A percentile compares a stretch with the other conserved stretches of the same genome.
phyloP scores from a whole-genome alignment of 92 coral and sea anemone genomes.

The Metridium senile region DNA sequence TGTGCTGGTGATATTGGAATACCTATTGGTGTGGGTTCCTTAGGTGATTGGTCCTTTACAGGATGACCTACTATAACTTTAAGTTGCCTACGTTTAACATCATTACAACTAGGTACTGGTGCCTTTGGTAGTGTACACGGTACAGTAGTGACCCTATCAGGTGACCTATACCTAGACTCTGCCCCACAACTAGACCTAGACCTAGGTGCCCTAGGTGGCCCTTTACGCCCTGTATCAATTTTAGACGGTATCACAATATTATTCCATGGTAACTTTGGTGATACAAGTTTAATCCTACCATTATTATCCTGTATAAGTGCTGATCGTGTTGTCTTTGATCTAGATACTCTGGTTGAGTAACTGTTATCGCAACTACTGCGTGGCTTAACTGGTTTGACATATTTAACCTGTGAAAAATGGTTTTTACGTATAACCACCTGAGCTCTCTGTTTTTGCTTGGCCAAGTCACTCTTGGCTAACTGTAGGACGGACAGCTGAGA shows the following conservation, averaged over 20 bases:
- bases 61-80: constrained; percentile 46
- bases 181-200: constrained; percentile 47
- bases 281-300: constrained; percentile 75
- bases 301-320: constrained; percentile 59
- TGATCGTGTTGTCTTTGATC: constrained; percentile 53
- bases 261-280: constrained; percentile 91
- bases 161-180: constrained; percentile 23
- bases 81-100: constrained; percentile 16
- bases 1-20: constrained; percentile 29
- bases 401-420: constrained; percentile 67
- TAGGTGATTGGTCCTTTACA: constrained; percentile 47
- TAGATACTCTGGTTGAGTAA: constrained; percentile 8
- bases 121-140: constrained; percentile 22
- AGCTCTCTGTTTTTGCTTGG: constrained; percentile 89
- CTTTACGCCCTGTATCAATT: constrained; percentile 71
- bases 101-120: constrained; percentile 27
- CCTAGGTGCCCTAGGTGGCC: constrained; percentile 30
- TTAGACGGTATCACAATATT: constrained; percentile 60
- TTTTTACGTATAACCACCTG: constrained; percentile 95
- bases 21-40: constrained; percentile 40
- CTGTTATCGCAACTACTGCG: constrained; percentile 45
- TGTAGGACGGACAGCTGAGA: constrained; percentile 65
- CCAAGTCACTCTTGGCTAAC: constrained; percentile 92
- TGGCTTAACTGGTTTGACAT: constrained; percentile 86
- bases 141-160: background rate